Percentiles rank a stretch among this genome's conserved stretches.
phyloP scores from a whole-genome alignment of 2,888 invertebrate species.

The Clistopyga incitator region DNA sequence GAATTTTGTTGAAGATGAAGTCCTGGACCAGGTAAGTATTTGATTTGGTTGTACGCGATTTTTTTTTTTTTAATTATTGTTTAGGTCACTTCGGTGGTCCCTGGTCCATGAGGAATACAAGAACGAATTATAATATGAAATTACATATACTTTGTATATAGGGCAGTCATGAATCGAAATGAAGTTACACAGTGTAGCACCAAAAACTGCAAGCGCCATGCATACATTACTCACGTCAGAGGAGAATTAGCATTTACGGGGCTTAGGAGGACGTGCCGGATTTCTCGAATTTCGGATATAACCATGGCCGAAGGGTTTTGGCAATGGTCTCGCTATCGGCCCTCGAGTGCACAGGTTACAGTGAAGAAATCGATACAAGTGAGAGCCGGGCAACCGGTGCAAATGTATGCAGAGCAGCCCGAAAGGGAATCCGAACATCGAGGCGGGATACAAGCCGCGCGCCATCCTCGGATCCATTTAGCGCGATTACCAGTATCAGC shows the following conservation, averaged over 20 bases:
- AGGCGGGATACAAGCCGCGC: neutral
- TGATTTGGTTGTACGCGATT: no score
- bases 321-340: neutral
- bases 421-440: conserved; percentile 37
- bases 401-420: conserved; percentile 23
- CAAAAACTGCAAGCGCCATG: neutral
- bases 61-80: no score
- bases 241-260: neutral
- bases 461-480: conserved; percentile 4
- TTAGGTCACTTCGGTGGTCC: no score
- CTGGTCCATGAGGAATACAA: no score
- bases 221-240: neutral
- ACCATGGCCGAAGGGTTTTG: neutral
- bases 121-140: no score
- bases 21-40: no score
- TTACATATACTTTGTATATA: neutral
- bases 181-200: neutral
- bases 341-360: neutral
- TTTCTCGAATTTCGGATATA: neutral
- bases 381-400: conserved; percentile 4
- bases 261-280: neutral
- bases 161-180: neutral
- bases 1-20: no score
- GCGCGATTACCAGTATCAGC: conserved; percentile 8
- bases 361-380: conserved; percentile 11